Evolutionary conservation across 1,140 invertebrate genomes (phyloP).

Genomic region (Cydia strobilella): DNA sequence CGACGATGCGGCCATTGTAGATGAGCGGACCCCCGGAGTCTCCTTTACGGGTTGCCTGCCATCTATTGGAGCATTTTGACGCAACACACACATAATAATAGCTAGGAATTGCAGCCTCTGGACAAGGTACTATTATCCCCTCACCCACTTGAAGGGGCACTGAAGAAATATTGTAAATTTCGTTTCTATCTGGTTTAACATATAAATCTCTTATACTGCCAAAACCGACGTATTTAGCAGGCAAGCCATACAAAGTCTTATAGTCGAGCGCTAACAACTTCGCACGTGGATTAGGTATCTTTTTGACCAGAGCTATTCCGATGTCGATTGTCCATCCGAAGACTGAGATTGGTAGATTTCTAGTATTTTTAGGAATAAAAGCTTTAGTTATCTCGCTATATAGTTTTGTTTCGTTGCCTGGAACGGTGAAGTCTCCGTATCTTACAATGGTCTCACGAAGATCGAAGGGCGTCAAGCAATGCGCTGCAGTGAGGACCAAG

Average conservation of each 20-base stretch:
- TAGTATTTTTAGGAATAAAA: neutral
- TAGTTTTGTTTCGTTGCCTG: neutral
- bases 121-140: neutral
- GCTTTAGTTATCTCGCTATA: neutral
- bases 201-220: neutral
- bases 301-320: neutral
- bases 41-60: neutral
- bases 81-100: neutral
- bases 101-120: neutral
- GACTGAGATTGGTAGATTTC: no score
- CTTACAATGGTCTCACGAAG: neutral
- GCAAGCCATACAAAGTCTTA: neutral
- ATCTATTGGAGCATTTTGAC: neutral
- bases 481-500: neutral
- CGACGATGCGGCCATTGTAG: neutral
- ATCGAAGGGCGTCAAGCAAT: neutral
- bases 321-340: neutral
- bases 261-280: neutral
- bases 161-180: neutral
- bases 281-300: neutral
- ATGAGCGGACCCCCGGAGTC: neutral
- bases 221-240: neutral
- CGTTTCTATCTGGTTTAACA: neutral
- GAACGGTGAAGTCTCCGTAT: neutral
- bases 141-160: neutral